Evolutionary conservation across 1,140 invertebrate species (phyloP), one percentile per base, ranked within the genome.

Genomic region (Aleiodes sp.): DNA sequence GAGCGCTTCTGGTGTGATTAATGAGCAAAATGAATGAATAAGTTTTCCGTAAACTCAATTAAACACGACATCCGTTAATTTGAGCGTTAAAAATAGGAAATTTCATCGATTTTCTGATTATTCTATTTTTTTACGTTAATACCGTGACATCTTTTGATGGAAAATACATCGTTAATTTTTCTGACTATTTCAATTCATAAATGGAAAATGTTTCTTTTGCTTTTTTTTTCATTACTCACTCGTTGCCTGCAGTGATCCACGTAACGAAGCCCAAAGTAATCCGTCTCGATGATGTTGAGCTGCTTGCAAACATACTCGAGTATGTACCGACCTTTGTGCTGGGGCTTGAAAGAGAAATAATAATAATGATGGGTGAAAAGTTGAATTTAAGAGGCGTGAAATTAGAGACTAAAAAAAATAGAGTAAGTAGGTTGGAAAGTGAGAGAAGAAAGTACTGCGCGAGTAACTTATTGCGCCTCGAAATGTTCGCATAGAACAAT

Each of bases 241-340:
- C 97, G 91, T 87, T 98, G 96, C 77, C 96, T 96, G 75, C 92
- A 91, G 29, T 90, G 85, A 87, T 99, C 97, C 31, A 98, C 95
- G 91, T 95, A 99, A 70, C 96, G 90, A 24, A 99, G 89, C 7
- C 97, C 97, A 87, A 99, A 98, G 86, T 99, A 99, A 87, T 99
- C 97, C 77, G 95, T 97, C 87, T 99, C 97, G 70, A 95, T 90
- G 72, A 99, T 91, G 87, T 98, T 96, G 67, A 99, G 88, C 80
- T 97, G 94, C 75, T 94, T 91, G 85, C 96, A 98, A 65, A 98
- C 94, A 89, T 95, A 93, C 81, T 98, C 96, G 78, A 99, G 86
- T 62, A 99, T 89, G 86, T 93, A 94, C 84, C 95, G 95, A 67
- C 97, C 97, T 86, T 96, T 96, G 78, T 97, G 94, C 82, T 95